Evolutionary conservation across 2,888 invertebrate species (phyloP), one percentile per base, ranked within the genome.

Genomic region (Stenodera caucasica): DNA sequence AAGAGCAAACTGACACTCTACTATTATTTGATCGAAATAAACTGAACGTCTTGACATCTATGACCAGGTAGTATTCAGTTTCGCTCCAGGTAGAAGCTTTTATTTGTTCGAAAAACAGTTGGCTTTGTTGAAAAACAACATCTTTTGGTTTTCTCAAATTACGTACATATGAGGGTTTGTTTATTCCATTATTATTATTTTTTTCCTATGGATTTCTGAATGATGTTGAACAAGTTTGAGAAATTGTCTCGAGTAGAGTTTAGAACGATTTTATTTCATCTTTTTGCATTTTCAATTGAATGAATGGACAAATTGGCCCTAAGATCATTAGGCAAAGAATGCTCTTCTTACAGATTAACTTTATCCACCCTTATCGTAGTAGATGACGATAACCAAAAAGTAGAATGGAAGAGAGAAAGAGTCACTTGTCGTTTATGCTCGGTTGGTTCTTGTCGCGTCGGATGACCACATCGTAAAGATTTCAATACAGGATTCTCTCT

Each of bases 401-500:
- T 11, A 35, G 35, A 35, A 15, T 15, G 4, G 35, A 35, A 14
- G 18, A 18, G 9, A 40, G 18, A 18, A 40, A 2, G 5, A 18
- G 14, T n/a, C n/a, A n/a, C n/a, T n/a, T n/a, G n/a, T n/a, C n/a
- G n/a, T n/a, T n/a, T n/a, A 26, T 26, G 2, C 3, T 26, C 26
- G 26, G 26, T 26, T 2, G 26, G 26, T 26, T 26, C 26, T 26
- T 26, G 26, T 26, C 5, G 26, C 5, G 26, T 26, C 26, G 5
- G 5, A 26, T 26, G 26, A 26, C 26, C 26, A 26, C 26, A 72
- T 72, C 67, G 40, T 66, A 72, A 66, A 69, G 70, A 71, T 74
- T 74, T 74, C 75, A 75, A 76, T 74, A 75, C 76, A 74, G 77
- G 78, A 78, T 78, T 77, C 78, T 79, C 77, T 72, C 74, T 76